These are phyloP conservation scores for Emys orbicularis DNA, from an alignment of 2,797 vertebrate species.

Conservation along the genomic window DNA sequence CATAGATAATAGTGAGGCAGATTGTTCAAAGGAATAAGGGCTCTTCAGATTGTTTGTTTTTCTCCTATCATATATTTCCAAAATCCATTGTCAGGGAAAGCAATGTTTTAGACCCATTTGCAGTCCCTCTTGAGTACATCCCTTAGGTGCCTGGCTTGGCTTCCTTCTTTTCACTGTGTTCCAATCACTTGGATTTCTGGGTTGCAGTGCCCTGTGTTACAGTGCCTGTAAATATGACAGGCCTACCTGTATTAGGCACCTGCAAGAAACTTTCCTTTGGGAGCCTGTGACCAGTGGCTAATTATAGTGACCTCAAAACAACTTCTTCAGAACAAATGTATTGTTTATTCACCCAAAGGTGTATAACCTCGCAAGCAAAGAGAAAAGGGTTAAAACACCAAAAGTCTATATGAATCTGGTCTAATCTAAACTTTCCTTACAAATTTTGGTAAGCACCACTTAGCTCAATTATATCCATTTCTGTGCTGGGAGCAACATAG, in stretches of 20 bases:
- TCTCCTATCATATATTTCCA: background rate
- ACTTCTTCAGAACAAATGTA: background rate
- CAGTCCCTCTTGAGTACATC: background rate
- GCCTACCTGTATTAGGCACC: background rate
- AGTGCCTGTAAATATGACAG: background rate
- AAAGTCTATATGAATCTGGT: background rate
- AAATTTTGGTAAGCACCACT: background rate
- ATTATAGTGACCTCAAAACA: background rate
- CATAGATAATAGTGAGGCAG: background rate
- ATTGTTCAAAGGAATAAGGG: background rate
- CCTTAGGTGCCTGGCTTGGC: background rate
- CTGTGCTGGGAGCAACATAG: background rate
- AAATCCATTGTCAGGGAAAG: background rate
- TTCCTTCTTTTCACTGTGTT: background rate
- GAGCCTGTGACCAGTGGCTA: background rate
- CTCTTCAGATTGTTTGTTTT: background rate
- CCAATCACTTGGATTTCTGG: background rate
- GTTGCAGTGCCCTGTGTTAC: background rate
- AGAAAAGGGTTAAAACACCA: background rate
- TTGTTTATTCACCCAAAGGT: background rate
- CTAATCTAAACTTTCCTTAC: background rate
- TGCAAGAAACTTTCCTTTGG: background rate
- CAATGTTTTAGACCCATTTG: background rate
- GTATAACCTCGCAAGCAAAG: background rate
- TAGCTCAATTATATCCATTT: background rate